phyloP scores from a whole-genome alignment of 2,888 invertebrate genomes.

The Catotricha subobsoleta region DNA sequence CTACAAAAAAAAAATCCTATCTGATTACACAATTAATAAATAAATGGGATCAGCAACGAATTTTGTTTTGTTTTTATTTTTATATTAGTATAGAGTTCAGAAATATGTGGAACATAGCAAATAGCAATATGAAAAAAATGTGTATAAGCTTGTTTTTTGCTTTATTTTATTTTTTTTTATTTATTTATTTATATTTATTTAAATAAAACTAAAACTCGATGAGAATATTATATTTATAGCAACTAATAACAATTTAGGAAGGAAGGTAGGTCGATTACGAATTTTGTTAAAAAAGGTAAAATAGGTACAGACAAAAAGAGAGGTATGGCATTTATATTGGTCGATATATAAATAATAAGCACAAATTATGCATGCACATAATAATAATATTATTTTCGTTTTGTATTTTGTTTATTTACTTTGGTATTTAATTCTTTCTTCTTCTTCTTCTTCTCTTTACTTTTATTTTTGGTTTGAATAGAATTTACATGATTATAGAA shows the following conservation, averaged over 20 bases:
- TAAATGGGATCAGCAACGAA: no score
- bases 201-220: neutral
- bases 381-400: neutral
- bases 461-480: neutral
- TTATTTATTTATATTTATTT: neutral
- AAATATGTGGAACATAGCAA: neutral
- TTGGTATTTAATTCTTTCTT: conserved; percentile 14
- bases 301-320: neutral
- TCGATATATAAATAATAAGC: neutral
- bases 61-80: neutral
- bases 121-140: neutral
- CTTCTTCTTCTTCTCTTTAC: neutral
- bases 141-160: no score
- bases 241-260: no score
- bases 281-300: neutral
- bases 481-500: neutral
- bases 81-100: neutral
- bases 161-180: neutral
- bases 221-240: no score
- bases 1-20: no score
- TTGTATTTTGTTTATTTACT: neutral
- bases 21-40: no score
- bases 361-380: neutral
- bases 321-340: neutral
- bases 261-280: no score